Conservation (phyloP, 2,888 invertebrate genomes). For the Cheilosia urbana region DNA sequence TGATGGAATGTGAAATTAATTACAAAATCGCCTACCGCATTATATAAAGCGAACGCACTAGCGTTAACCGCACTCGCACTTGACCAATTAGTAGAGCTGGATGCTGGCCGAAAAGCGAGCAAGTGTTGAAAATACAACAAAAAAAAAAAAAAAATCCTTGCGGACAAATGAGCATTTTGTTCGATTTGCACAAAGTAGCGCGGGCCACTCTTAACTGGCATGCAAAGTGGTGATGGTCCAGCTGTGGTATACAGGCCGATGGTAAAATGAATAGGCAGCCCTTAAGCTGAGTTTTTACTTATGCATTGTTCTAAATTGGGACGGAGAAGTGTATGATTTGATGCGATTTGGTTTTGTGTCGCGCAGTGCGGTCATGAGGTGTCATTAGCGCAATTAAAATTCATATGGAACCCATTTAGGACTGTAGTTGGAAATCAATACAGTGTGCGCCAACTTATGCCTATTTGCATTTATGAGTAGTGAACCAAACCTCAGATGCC, state of each 20-base stretch:
- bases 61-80: constrained; percentile 59
- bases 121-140: constrained; percentile 1
- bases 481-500: constrained; percentile 41
- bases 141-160: background rate
- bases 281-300: background rate
- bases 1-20: constrained; percentile 68
- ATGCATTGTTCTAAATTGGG: background rate
- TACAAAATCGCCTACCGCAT: constrained; percentile 59
- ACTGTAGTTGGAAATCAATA: constrained; percentile 5
- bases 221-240: constrained; percentile 33
- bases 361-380: background rate
- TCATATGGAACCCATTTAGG: too few species aligned
- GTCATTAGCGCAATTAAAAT: constrained; percentile 10
- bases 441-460: constrained; percentile 15
- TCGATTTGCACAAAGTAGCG: constrained; percentile 28
- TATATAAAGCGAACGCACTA: constrained; percentile 46
- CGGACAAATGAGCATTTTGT: constrained; percentile 23
- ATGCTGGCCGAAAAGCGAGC: constrained; percentile 3
- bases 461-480: constrained; percentile 35
- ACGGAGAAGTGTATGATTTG: background rate
- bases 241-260: constrained; percentile 4
- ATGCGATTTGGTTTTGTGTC: background rate
- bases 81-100: constrained; percentile 58
- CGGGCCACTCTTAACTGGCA: constrained; percentile 40
- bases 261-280: constrained; percentile 29